These are phyloP conservation scores for Climacteris rufus DNA, from an alignment of 2,113 vertebrate species.

Conservation along the genomic window DNA sequence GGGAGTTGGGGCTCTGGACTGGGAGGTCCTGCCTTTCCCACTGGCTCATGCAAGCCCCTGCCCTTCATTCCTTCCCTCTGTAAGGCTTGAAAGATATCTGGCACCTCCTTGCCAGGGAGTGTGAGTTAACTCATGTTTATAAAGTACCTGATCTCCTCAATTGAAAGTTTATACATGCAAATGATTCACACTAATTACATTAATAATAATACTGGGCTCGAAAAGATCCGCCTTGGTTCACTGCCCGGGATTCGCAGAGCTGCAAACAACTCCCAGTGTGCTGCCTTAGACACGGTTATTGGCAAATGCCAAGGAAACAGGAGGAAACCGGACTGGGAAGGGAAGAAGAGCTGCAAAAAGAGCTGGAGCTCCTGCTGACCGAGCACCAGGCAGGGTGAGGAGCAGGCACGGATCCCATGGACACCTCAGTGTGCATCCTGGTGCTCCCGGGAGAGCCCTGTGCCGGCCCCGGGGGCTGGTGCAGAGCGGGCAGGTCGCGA, in stretches of 20 bases:
- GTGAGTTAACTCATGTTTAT: background rate
- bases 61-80: background rate
- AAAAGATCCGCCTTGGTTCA: slow-evolving; percentile 28
- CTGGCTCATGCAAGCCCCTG: background rate
- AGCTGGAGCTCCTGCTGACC: background rate
- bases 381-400: background rate
- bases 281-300: background rate
- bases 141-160: slow-evolving; percentile 29
- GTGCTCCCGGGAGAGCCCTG: background rate
- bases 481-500: background rate
- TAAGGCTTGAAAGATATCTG: background rate
- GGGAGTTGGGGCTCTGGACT: background rate
- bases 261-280: slow-evolving; percentile 29
- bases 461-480: background rate
- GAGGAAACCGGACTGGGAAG: background rate
- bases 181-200: slow-evolving; percentile 46
- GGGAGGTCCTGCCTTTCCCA: background rate
- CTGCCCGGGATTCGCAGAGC: background rate
- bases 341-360: background rate
- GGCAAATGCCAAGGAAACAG: slow-evolving; percentile 7
- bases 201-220: slow-evolving; percentile 35
- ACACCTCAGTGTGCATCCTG: background rate
- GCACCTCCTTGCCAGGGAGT: background rate
- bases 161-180: slow-evolving; percentile 41
- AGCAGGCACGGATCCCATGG: background rate